Percentiles rank a stretch among this genome's conserved stretches.
These are phyloP conservation scores for Dendroctonus ponderosae DNA, from an alignment of 1,140 invertebrate species.

Conservation along the genomic window DNA sequence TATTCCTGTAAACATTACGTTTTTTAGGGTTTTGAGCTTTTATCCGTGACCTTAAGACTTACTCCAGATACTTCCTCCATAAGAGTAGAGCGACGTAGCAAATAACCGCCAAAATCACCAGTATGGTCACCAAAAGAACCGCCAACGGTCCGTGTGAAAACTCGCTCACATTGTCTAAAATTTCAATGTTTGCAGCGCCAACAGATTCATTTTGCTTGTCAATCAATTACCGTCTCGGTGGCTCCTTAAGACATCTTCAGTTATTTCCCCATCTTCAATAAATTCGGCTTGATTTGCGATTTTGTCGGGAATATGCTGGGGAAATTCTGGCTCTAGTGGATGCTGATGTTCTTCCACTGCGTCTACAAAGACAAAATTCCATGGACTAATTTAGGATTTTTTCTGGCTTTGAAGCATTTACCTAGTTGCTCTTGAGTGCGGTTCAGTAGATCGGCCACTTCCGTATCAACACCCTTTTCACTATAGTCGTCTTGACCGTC, in stretches of 20 bases:
- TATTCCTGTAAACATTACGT: constrained; percentile 16
- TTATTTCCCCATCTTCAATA: constrained; percentile 26
- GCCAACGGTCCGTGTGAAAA: constrained; percentile 13
- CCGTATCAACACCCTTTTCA: constrained; percentile 2
- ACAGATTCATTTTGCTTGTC: background rate
- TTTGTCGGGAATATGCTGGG: constrained; percentile 16
- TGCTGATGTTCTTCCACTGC: constrained; percentile 8
- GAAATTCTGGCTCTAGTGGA: constrained; percentile 13
- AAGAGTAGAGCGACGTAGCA: constrained; percentile 18
- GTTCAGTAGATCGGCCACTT: constrained; percentile 12
- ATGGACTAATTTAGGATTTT: background rate
- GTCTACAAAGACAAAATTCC: too few species aligned
- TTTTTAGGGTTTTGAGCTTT: constrained; percentile 1
- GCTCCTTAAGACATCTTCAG: constrained; percentile 24
- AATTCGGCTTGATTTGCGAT: constrained; percentile 18
- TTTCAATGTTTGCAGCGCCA: background rate
- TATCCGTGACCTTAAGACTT: background rate
- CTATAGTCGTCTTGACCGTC: background rate
- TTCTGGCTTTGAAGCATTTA: background rate
- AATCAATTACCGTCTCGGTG: constrained; percentile 5
- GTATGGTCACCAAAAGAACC: constrained; percentile 6
- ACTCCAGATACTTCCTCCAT: constrained; percentile 33
- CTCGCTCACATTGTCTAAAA: constrained; percentile 10
- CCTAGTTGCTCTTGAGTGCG: background rate
- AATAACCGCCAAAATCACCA: constrained; percentile 11